phyloP scores from a whole-genome alignment of 2,113 vertebrate species.

The Neodon shergylaensis region DNA sequence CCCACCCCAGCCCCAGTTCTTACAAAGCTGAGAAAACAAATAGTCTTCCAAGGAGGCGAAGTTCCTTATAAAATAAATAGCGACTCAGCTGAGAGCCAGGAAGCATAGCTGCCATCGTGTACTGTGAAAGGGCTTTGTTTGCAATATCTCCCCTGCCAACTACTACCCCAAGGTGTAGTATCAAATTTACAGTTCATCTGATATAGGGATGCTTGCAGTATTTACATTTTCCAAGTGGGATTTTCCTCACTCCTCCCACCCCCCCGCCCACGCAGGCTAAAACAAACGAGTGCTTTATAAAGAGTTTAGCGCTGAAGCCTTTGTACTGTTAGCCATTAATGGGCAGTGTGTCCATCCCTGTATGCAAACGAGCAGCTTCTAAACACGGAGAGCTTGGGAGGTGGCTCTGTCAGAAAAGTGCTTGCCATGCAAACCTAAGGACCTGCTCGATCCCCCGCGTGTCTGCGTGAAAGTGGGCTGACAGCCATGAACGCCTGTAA shows the following conservation, averaged over 20 bases:
- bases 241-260: slow-evolving; percentile 16
- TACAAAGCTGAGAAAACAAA: slow-evolving; percentile 66
- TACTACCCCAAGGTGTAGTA: background rate
- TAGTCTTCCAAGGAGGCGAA: slow-evolving; percentile 57
- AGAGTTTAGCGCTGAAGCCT: slow-evolving; percentile 27
- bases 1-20: background rate
- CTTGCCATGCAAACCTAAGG: background rate
- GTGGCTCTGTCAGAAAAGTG: too few species aligned
- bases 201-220: background rate
- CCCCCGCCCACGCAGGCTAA: background rate
- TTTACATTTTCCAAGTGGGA: slow-evolving; percentile 54
- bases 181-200: background rate
- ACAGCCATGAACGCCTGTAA: background rate
- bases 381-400: background rate
- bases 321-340: background rate
- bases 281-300: slow-evolving; percentile 40
- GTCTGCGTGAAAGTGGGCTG: too few species aligned
- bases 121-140: slow-evolving; percentile 60
- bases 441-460: too few species aligned
- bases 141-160: slow-evolving; percentile 30
- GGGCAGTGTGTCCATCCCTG: background rate
- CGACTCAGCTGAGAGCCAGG: slow-evolving; percentile 62
- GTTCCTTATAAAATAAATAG: slow-evolving; percentile 63
- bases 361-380: background rate
- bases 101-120: slow-evolving; percentile 4